Evolutionary conservation across 2,888 invertebrate genomes (phyloP).

Genomic region (Charanyca ferruginea): DNA sequence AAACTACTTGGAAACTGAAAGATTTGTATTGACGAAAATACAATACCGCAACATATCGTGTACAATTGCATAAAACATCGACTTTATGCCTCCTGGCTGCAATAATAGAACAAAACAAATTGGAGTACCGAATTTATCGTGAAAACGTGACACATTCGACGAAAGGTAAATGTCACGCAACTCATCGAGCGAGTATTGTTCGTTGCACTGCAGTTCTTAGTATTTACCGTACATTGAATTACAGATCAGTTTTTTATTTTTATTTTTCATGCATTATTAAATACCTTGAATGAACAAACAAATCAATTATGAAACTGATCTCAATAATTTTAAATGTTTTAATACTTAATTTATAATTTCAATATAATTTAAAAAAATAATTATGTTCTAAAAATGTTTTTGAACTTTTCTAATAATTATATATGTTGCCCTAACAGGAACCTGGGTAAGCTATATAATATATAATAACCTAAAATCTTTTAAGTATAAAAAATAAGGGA

Average conservation of each 20-base stretch:
- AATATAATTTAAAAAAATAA: too few species aligned
- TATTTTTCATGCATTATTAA: conserved; percentile 14
- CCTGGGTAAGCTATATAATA: too few species aligned
- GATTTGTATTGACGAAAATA: conserved; percentile 33
- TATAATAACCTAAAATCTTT: too few species aligned
- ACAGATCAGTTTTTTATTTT: conserved; percentile 13
- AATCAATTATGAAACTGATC: too few species aligned
- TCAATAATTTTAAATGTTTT: too few species aligned
- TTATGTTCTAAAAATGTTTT: too few species aligned
- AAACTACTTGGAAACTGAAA: conserved; percentile 1
- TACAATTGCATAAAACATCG: conserved; percentile 48
- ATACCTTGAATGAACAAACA: background rate
- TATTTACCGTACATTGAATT: conserved; percentile 24
- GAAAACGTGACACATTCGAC: conserved; percentile 65
- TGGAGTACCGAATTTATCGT: conserved; percentile 60
- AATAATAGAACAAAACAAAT: conserved; percentile 63
- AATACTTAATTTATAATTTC: too few species aligned
- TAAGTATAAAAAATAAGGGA: too few species aligned
- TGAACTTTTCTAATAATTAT: too few species aligned
- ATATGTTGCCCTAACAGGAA: too few species aligned
- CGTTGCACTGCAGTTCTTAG: conserved; percentile 40
- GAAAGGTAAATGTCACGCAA: conserved; percentile 67
- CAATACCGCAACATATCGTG: conserved; percentile 54
- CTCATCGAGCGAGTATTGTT: conserved; percentile 61
- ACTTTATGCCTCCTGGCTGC: conserved; percentile 50